Percentiles rank a stretch among this genome's conserved stretches.
phyloP scores from a whole-genome alignment of 2,888 invertebrate genomes.

The Maniola hyperantus region DNA sequence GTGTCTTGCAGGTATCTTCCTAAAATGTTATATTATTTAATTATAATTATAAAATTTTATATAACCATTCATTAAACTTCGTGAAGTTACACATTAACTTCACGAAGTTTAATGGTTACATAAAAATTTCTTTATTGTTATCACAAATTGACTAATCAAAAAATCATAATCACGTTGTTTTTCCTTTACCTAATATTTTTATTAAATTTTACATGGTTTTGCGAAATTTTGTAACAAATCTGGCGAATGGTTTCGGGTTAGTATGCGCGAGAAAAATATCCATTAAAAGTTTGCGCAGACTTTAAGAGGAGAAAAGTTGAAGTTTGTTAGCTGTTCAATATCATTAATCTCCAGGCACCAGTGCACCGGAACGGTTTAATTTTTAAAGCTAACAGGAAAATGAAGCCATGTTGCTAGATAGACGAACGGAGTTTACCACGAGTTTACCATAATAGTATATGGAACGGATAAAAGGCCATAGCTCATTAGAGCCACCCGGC shows the following conservation, averaged over 20 bases:
- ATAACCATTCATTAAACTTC: too few species aligned
- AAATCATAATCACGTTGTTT: neutral
- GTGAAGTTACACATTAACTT: too few species aligned
- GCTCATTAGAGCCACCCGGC: too few species aligned
- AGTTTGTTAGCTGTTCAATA: conserved; percentile 65
- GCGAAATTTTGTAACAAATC: neutral
- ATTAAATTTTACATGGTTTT: too few species aligned
- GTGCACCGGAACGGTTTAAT: conserved; percentile 12
- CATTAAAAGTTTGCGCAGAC: conserved; percentile 68
- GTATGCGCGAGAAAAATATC: conserved; percentile 61
- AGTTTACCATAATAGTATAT: neutral
- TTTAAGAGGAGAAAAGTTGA: conserved; percentile 58
- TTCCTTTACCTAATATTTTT: neutral
- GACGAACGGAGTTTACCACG: neutral
- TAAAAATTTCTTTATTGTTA: too few species aligned
- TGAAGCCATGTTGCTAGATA: neutral
- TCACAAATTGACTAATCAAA: too few species aligned
- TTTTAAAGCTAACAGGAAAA: neutral
- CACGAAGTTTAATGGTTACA: neutral
- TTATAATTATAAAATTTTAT: too few species aligned
- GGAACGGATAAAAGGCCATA: too few species aligned
- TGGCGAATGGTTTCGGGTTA: conserved; percentile 46
- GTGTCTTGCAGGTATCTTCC: too few species aligned
- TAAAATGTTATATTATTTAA: too few species aligned
- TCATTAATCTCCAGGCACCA: conserved; percentile 62